A percentile compares a stretch with the other conserved stretches of the same genome.
Conservation (phyloP, 2,888 invertebrate species). For the Noctuana brunneofusca region DNA sequence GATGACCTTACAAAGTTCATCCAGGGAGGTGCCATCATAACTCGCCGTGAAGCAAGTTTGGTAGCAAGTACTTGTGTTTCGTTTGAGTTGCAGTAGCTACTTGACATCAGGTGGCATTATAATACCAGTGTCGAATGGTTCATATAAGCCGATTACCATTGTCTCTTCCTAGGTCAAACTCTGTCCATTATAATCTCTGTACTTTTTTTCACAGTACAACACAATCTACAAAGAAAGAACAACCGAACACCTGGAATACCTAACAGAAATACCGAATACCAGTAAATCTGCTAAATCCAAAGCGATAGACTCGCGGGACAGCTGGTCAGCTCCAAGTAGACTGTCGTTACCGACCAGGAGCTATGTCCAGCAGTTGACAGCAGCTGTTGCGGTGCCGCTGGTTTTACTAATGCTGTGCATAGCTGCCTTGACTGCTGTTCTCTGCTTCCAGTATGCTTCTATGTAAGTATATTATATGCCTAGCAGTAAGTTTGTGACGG, state of each 20-base stretch:
- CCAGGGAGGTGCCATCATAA: no score
- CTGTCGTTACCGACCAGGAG: slow-evolving; percentile 85
- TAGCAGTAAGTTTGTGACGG: no score
- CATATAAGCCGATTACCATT: no score
- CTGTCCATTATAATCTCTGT: background rate
- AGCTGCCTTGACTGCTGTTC: slow-evolving; percentile 86
- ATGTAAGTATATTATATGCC: slow-evolving; percentile 83
- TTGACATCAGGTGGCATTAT: no score
- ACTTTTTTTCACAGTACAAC: slow-evolving; percentile 63
- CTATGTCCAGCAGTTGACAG: slow-evolving; percentile 86
- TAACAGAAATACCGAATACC: slow-evolving; percentile 55
- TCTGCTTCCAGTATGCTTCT: slow-evolving; percentile 90
- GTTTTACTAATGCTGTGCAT: slow-evolving; percentile 86
- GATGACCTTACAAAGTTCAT: no score
- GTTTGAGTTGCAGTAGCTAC: no score
- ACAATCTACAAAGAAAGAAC: slow-evolving; percentile 64
- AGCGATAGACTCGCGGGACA: slow-evolving; percentile 51
- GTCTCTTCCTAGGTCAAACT: no score
- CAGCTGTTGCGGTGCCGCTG: slow-evolving; percentile 87
- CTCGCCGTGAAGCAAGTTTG: no score
- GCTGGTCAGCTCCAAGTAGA: slow-evolving; percentile 85
- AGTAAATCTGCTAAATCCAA: slow-evolving; percentile 46
- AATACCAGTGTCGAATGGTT: no score
- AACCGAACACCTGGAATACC: slow-evolving; percentile 65
- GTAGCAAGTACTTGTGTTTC: no score